Conservation (phyloP, 1,140 invertebrate species). For the Galleria mellonella region DNA sequence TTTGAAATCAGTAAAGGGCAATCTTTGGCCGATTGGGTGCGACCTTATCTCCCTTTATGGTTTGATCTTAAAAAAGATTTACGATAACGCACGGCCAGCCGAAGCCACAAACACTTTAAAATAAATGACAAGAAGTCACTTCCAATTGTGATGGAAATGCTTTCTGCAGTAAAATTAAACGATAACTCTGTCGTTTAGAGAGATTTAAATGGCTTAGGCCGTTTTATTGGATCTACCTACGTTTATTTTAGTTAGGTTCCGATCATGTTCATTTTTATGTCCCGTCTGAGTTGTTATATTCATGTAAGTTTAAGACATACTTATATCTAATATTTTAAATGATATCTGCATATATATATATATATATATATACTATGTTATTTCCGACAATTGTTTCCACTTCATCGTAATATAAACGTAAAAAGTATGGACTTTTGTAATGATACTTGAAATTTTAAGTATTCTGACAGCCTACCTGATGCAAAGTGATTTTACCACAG, state of each 20-base stretch:
- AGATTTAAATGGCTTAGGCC: constrained; percentile 64
- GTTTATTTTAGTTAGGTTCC: constrained; percentile 37
- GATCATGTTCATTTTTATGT: constrained; percentile 46
- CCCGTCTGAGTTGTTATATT: constrained; percentile 27
- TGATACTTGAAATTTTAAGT: no score
- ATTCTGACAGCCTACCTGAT: no score
- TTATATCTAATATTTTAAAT: no score
- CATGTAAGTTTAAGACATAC: constrained; percentile 6
- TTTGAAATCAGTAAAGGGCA: constrained; percentile 60
- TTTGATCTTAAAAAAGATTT: constrained; percentile 71
- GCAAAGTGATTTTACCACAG: no score
- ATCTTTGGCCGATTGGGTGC: constrained; percentile 67
- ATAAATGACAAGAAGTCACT: constrained; percentile 72
- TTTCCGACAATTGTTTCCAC: no score
- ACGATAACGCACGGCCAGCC: constrained; percentile 67
- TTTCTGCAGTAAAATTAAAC: constrained; percentile 74
- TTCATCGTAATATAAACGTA: no score
- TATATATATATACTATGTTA: no score
- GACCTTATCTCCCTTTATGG: constrained; percentile 71
- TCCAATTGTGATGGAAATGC: constrained; percentile 73
- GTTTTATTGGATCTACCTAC: constrained; percentile 60
- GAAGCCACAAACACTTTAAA: constrained; percentile 66
- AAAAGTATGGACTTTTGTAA: no score
- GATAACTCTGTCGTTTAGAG: constrained; percentile 68
- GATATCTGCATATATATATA: no score